Evolutionary conservation across 2,888 invertebrate genomes (phyloP).

Genomic region (Chymomyza procnemis): DNA sequence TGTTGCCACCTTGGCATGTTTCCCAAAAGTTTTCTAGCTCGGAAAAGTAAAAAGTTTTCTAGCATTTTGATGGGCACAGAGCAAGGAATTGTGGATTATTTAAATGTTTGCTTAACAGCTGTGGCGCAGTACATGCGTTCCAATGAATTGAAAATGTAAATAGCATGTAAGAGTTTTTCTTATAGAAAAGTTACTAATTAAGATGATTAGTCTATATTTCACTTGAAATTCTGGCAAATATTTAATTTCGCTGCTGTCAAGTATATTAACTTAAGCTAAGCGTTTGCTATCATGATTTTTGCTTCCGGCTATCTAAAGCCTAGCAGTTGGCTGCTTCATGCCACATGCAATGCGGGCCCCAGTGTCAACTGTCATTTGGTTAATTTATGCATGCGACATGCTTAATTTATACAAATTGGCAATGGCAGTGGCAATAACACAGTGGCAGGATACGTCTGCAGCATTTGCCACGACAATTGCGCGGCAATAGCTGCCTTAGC

Average conservation of each 20-base stretch:
- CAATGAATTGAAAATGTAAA: not conserved
- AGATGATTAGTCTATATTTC: no score
- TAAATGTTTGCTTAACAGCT: conserved; percentile 5
- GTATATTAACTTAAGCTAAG: not conserved
- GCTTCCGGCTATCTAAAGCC: not conserved
- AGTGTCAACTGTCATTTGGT: conserved; percentile 7
- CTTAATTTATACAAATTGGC: conserved; percentile 65
- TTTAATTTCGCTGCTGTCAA: not conserved
- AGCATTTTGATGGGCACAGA: conserved; percentile 16
- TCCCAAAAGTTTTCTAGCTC: conserved; percentile 18
- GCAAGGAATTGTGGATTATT: conserved; percentile 7
- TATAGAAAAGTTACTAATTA: no score
- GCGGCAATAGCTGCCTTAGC: not conserved
- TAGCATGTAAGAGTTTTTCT: not conserved
- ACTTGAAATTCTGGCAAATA: not conserved
- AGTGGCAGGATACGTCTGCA: conserved; percentile 24
- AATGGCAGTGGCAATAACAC: conserved; percentile 4
- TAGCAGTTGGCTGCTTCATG: not conserved
- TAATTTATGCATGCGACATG: conserved; percentile 51
- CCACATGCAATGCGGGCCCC: not conserved
- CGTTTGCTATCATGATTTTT: not conserved
- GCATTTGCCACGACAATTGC: conserved; percentile 21
- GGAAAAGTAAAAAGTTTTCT: conserved; percentile 38
- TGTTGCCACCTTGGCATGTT: conserved; percentile 5
- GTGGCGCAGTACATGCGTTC: not conserved